Evolutionary conservation across 2,113 vertebrate genomes (phyloP).

Genomic region (Triplophysa tibetana): DNA sequence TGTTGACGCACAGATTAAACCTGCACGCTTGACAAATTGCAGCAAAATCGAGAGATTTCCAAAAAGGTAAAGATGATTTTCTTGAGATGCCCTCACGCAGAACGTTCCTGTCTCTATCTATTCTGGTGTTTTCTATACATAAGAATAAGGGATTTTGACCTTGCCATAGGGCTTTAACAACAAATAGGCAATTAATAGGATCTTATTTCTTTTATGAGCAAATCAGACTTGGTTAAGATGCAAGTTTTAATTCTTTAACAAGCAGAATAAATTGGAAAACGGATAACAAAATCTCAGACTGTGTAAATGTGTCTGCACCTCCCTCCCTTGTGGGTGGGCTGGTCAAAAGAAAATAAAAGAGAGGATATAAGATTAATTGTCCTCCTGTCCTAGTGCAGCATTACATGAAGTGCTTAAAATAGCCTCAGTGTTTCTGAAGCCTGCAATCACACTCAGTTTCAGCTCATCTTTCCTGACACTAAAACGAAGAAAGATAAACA

Average conservation of each 20-base stretch:
- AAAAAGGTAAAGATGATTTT: constrained; percentile 56
- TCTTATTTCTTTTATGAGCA: background rate
- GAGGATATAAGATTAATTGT: constrained; percentile 73
- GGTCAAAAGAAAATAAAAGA: constrained; percentile 72
- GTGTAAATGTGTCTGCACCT: constrained; percentile 3
- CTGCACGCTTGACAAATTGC: background rate
- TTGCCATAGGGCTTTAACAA: constrained; percentile 42
- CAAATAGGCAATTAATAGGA: background rate
- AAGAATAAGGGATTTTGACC: constrained; percentile 41
- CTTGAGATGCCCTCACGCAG: constrained; percentile 66
- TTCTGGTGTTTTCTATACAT: constrained; percentile 20
- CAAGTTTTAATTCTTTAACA: background rate
- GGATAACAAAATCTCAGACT: background rate
- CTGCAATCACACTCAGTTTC: constrained; percentile 56
- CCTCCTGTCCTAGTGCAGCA: constrained; percentile 50
- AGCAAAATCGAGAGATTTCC: constrained; percentile 10
- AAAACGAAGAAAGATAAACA: constrained; percentile 24
- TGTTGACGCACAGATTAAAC: background rate
- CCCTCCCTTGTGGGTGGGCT: constrained; percentile 74
- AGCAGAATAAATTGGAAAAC: background rate
- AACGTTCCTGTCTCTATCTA: constrained; percentile 50
- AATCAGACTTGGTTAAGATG: background rate
- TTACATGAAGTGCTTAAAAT: constrained; percentile 62
- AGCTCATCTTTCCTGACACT: constrained; percentile 44
- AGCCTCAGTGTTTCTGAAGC: constrained; percentile 45